These are phyloP conservation scores for Acanthosepion pharaonis DNA, from an alignment of 2,888 invertebrate genomes.

Conservation along the genomic window DNA sequence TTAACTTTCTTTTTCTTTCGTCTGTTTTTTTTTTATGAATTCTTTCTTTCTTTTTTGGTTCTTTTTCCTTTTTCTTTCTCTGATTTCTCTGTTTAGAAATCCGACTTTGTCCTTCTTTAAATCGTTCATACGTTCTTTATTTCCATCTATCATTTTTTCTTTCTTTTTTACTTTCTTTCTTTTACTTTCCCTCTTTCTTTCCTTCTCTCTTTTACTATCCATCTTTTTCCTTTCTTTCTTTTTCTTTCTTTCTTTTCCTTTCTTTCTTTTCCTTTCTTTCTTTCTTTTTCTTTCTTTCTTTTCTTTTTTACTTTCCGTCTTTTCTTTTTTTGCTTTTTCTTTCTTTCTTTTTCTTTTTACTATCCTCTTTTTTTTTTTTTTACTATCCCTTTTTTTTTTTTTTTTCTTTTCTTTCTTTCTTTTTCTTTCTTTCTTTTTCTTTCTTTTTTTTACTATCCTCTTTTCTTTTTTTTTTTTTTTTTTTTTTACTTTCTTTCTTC, in stretches of 20 bases:
- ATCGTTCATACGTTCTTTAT: background rate
- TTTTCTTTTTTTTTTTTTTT: too few relatives aligned
- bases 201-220: accelerated
- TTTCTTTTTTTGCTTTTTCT: background rate
- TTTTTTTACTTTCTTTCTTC: too few relatives aligned
- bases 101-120: too few relatives aligned
- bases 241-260: background rate
- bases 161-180: background rate
- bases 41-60: background rate
- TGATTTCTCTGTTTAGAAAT: background rate
- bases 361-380: background rate
- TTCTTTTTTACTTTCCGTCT: background rate
- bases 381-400: background rate
- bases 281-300: background rate
- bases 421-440: background rate
- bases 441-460: too few relatives aligned
- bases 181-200: background rate
- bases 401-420: background rate
- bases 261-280: too few relatives aligned
- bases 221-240: too few relatives aligned
- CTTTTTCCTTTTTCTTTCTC: background rate
- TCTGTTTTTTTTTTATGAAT: background rate
- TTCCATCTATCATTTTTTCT: background rate
- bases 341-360: background rate
- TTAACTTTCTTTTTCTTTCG: background rate